phyloP scores from a whole-genome alignment of 1,140 invertebrate genomes.

The Oryctes rhinoceros region DNA sequence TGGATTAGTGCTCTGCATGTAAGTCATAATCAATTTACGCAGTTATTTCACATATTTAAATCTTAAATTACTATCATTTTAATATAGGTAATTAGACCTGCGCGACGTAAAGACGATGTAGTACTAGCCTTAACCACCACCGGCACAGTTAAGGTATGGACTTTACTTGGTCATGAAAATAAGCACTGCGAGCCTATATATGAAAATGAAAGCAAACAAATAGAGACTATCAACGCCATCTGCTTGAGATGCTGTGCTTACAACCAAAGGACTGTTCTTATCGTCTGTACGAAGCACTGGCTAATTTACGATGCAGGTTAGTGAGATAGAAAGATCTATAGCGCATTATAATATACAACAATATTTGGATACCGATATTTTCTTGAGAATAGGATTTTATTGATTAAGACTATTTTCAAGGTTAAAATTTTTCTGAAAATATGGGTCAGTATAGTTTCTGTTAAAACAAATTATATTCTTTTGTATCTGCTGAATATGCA shows the following conservation, averaged over 20 bases:
- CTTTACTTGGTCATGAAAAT: conserved; percentile 86
- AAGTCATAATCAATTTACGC: conserved; percentile 49
- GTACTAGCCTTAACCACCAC: conserved; percentile 95
- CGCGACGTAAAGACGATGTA: conserved; percentile 93
- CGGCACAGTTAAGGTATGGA: conserved; percentile 98
- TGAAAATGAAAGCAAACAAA: conserved; percentile 98
- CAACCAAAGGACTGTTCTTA: conserved; percentile 95
- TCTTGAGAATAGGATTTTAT: neutral
- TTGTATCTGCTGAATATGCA: no score
- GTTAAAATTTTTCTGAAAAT: no score
- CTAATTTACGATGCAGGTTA: conserved; percentile 85
- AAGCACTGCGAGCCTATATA: conserved; percentile 88
- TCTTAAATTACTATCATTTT: neutral
- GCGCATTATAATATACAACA: no score
- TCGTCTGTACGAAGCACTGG: conserved; percentile 97
- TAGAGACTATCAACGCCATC: conserved; percentile 91
- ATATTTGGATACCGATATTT: neutral
- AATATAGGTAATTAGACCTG: conserved; percentile 77
- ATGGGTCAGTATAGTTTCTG: no score
- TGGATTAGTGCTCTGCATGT: conserved; percentile 98
- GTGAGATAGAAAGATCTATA: no score
- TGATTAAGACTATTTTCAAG: no score
- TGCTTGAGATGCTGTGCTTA: conserved; percentile 93
- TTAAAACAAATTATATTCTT: no score
- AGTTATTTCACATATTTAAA: neutral